These are phyloP conservation scores for Sminthurinus aureus DNA, from an alignment of 2,888 invertebrate genomes.

Conservation along the genomic window DNA sequence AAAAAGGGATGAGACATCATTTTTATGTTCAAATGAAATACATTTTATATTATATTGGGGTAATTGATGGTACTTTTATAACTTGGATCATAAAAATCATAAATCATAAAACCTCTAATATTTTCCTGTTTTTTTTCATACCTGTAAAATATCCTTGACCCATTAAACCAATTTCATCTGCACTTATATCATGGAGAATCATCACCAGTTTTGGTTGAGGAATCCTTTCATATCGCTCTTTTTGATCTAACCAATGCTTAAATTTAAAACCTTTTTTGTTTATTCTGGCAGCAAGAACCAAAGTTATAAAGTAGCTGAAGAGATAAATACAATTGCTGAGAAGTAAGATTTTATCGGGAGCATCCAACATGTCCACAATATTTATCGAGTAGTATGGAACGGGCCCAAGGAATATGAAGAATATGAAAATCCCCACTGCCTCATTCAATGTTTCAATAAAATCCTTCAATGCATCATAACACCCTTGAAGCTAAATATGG, in stretches of 20 bases:
- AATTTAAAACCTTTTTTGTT: constrained; percentile 34
- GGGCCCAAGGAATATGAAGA: constrained; percentile 35
- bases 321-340: constrained; percentile 32
- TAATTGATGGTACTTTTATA: too few species aligned
- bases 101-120: too few species aligned
- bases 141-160: constrained; percentile 34
- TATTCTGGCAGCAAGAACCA: constrained; percentile 26
- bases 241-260: constrained; percentile 31
- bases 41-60: too few species aligned
- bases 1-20: too few species aligned
- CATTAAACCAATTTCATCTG: constrained; percentile 33
- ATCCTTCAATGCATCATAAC: constrained; percentile 34
- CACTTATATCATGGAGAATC: constrained; percentile 35
- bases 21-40: too few species aligned
- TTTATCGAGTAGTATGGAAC: constrained; percentile 38
- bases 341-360: constrained; percentile 30
- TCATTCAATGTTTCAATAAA: constrained; percentile 29
- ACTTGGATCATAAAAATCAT: too few species aligned
- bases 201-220: constrained; percentile 34
- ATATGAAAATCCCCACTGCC: constrained; percentile 32
- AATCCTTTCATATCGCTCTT: constrained; percentile 36
- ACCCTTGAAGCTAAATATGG: constrained; percentile 21
- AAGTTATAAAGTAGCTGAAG: constrained; percentile 24
- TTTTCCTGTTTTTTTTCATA: too few species aligned
- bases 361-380: constrained; percentile 34